A percentile compares a stretch with the other conserved stretches of the same genome.
phyloP scores from a whole-genome alignment of 2,888 invertebrate genomes.

The Theodoxus fluviatilis region DNA sequence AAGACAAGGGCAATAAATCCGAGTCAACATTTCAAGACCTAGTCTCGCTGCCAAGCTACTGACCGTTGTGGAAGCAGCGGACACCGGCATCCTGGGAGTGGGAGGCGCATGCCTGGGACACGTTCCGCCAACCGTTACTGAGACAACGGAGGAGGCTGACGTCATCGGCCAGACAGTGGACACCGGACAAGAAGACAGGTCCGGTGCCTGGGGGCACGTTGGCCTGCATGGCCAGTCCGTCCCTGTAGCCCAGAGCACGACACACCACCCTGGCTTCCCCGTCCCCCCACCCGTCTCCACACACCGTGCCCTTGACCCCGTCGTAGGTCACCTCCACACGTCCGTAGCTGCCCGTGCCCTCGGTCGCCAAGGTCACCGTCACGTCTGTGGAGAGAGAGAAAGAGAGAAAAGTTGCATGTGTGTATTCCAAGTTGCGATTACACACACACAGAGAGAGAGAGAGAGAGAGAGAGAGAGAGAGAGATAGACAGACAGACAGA shows the following conservation, averaged over 20 bases:
- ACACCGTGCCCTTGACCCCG: conserved; percentile 41
- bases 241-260: conserved; percentile 67
- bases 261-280: conserved; percentile 41
- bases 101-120: no score
- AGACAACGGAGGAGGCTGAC: no score
- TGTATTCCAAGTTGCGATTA: not conserved
- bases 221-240: conserved; percentile 30
- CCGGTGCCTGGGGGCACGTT: conserved; percentile 24
- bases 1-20: no score
- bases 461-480: conserved; percentile 18
- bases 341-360: conserved; percentile 28
- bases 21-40: no score
- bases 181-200: no score
- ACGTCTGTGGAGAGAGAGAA: not conserved
- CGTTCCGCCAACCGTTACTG: no score
- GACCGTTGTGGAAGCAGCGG: no score
- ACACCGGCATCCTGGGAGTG: no score
- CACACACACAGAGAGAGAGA: not conserved
- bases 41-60: no score
- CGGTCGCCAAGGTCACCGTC: not conserved
- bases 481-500: conserved; percentile 25
- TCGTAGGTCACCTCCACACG: conserved; percentile 44
- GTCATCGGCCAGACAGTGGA: no score
- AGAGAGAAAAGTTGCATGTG: conserved; percentile 3
- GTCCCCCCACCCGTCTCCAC: conserved; percentile 42